Conservation (phyloP, 2,113 vertebrate species). For the Poeciliopsis turrubarensis region DNA sequence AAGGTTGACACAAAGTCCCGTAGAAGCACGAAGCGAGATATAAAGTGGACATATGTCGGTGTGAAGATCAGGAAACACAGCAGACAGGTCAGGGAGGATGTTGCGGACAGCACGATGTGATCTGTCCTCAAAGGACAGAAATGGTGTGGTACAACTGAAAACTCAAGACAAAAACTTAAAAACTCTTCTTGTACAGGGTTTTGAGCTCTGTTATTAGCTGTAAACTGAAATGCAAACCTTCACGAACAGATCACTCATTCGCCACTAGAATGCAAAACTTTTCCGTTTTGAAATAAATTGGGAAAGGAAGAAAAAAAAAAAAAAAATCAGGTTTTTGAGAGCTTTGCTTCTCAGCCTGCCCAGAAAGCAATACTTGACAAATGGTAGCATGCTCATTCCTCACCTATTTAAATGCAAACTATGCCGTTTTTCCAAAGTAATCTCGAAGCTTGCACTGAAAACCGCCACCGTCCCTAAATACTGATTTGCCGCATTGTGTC, state of each 20-base stretch:
- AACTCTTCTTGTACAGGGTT: not conserved
- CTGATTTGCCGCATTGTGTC: slow-evolving; percentile 52
- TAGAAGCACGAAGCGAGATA: not conserved
- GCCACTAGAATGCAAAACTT: not conserved
- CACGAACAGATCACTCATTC: slow-evolving; percentile 1
- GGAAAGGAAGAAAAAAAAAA: not conserved
- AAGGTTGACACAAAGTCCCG: not conserved
- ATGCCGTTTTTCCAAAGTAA: slow-evolving; percentile 49
- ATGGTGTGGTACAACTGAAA: not conserved
- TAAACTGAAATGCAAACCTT: not conserved
- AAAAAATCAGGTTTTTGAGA: slow-evolving; percentile 9
- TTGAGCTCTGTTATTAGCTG: not conserved
- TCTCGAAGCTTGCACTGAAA: slow-evolving; percentile 48
- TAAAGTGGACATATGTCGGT: not conserved
- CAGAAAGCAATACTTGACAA: slow-evolving; percentile 30
- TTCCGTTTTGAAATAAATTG: not conserved
- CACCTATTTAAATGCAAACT: slow-evolving; percentile 68
- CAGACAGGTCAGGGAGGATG: not conserved
- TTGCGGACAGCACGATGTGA: not conserved
- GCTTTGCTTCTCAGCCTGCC: slow-evolving; percentile 23
- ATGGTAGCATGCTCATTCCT: slow-evolving; percentile 38
- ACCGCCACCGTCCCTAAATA: slow-evolving; percentile 46
- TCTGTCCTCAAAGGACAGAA: not conserved
- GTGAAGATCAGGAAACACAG: not conserved
- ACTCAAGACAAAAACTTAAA: not conserved